These are phyloP conservation scores for Sphaerophoria rueppellii DNA, from an alignment of 2,888 invertebrate genomes.

Conservation along the genomic window DNA sequence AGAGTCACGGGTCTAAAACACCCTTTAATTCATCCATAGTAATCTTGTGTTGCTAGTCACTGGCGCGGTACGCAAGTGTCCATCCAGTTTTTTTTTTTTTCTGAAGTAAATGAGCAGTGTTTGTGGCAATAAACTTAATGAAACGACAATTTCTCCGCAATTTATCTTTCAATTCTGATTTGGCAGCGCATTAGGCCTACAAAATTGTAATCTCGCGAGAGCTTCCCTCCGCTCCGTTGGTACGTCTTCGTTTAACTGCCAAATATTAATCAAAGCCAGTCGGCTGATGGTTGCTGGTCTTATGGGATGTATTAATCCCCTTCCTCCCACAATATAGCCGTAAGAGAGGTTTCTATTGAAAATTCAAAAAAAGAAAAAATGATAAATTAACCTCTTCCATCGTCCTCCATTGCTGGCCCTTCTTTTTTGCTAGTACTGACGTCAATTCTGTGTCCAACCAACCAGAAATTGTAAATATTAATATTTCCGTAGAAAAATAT, in stretches of 20 bases:
- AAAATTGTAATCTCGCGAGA: neutral
- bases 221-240: neutral
- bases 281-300: neutral
- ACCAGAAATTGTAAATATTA: constrained; percentile 67
- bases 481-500: constrained; percentile 52
- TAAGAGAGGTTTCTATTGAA: constrained; percentile 51
- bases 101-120: constrained; percentile 9
- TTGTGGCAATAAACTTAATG: constrained; percentile 50
- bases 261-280: constrained; percentile 53
- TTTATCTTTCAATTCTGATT: constrained; percentile 32
- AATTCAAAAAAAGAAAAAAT: constrained; percentile 36
- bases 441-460: constrained; percentile 51
- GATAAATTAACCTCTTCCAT: constrained; percentile 54
- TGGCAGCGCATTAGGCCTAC: neutral
- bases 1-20: too few relatives aligned
- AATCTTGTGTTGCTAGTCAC: too few relatives aligned
- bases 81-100: constrained; percentile 14
- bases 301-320: neutral
- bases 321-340: constrained; percentile 26
- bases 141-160: constrained; percentile 36
- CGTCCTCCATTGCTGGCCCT: neutral
- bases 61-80: constrained; percentile 6
- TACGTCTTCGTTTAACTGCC: neutral
- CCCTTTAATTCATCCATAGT: too few relatives aligned
- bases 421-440: neutral